Evolutionary conservation across 2,797 vertebrate species (phyloP).

Genomic region (Acrocephalus scirpaceus): DNA sequence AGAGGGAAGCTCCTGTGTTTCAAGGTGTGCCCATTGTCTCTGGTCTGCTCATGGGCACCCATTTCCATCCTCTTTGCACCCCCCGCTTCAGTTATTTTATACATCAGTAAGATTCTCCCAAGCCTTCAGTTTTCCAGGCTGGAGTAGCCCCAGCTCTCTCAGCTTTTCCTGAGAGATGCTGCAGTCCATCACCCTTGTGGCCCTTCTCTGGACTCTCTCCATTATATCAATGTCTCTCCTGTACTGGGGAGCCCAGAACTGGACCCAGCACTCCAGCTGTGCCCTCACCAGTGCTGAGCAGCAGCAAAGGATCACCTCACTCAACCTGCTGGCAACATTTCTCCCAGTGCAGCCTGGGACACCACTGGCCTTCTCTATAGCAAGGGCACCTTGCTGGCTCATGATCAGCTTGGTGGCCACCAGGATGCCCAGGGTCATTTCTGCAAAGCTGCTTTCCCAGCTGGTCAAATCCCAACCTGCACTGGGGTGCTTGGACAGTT

Average conservation of each 20-base stretch:
- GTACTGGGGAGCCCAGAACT: fast-evolving
- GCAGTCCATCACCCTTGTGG: neutral
- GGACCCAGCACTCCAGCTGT: neutral
- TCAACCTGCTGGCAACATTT: fast-evolving
- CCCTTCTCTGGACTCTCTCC: neutral
- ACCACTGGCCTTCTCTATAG: neutral
- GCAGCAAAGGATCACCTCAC: neutral
- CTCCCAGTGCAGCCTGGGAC: neutral
- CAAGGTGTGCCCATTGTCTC: neutral
- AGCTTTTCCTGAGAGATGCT: neutral
- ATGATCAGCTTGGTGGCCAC: neutral
- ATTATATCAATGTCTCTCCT: neutral
- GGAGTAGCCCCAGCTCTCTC: neutral
- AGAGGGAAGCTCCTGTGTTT: neutral
- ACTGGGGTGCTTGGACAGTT: neutral
- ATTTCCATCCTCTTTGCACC: neutral
- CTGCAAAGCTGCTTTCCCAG: neutral
- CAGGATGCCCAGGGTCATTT: neutral
- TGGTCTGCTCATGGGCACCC: neutral
- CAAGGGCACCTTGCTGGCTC: neutral
- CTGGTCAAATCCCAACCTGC: neutral
- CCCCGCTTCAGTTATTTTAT: neutral
- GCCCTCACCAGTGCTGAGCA: neutral
- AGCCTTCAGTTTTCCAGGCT: neutral
- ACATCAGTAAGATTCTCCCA: neutral